A percentile compares a stretch with the other conserved stretches of the same genome.
Conservation (phyloP, 2,113 vertebrate genomes). For the Canis aureus region DNA sequence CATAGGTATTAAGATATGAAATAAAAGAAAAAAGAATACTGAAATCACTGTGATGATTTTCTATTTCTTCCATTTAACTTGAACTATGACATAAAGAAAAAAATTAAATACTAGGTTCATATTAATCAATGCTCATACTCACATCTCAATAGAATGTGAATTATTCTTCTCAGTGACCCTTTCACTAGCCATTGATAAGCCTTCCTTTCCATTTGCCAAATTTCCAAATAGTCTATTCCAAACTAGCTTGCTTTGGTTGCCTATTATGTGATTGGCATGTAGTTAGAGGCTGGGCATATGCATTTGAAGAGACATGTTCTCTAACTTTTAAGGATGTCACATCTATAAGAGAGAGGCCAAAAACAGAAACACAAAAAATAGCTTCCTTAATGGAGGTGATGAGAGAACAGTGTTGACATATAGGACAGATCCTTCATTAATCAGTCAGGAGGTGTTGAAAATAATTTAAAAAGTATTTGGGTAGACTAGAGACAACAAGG, state of each 20-base stretch:
- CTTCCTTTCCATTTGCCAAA: neutral
- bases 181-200: neutral
- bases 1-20: constrained; percentile 90
- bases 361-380: neutral
- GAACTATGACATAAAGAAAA: neutral
- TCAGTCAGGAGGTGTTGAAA: neutral
- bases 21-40: neutral
- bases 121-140: neutral
- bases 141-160: neutral
- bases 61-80: neutral
- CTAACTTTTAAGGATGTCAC: neutral
- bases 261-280: neutral
- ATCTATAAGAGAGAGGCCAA: neutral
- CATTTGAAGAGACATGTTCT: neutral
- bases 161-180: neutral
- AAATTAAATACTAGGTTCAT: neutral
- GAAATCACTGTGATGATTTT: neutral
- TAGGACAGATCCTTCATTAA: neutral
- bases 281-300: neutral
- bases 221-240: neutral
- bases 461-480: neutral
- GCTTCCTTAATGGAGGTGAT: neutral
- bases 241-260: neutral
- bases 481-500: neutral
- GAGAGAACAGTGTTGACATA: neutral